Conservation (phyloP, 2,113 vertebrate genomes). For the Sander vitreus region DNA sequence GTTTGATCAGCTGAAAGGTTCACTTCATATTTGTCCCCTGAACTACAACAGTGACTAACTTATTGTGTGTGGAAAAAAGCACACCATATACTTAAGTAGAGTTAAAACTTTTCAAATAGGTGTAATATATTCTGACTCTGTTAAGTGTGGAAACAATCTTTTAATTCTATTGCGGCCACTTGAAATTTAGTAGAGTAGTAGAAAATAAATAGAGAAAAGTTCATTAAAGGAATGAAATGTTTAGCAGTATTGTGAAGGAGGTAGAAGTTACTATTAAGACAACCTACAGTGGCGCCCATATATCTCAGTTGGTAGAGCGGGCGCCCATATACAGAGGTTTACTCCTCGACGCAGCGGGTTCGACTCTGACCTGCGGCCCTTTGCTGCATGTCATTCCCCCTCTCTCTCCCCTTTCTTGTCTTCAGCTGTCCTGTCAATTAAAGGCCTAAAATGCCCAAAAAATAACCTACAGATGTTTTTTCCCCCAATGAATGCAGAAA, state of each 20-base stretch:
- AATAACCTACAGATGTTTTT: neutral
- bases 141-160: neutral
- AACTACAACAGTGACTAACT: constrained; percentile 22
- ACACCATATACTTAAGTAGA: neutral
- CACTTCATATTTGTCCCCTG: constrained; percentile 58
- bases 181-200: neutral
- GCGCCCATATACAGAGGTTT: too few relatives aligned
- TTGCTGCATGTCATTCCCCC: too few relatives aligned
- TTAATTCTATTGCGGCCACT: accelerated
- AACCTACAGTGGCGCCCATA: neutral
- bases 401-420: too few relatives aligned
- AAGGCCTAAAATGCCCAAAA: too few relatives aligned
- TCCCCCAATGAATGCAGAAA: neutral
- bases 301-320: too few relatives aligned
- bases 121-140: neutral
- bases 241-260: neutral
- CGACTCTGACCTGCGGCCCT: too few relatives aligned
- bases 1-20: constrained; percentile 74
- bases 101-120: neutral
- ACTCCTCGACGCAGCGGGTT: too few relatives aligned
- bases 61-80: neutral
- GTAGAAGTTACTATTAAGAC: neutral
- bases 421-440: too few relatives aligned
- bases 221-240: neutral
- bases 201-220: neutral